phyloP scores from a whole-genome alignment of 2,113 vertebrate genomes.

The Nesospiza acunhae region DNA sequence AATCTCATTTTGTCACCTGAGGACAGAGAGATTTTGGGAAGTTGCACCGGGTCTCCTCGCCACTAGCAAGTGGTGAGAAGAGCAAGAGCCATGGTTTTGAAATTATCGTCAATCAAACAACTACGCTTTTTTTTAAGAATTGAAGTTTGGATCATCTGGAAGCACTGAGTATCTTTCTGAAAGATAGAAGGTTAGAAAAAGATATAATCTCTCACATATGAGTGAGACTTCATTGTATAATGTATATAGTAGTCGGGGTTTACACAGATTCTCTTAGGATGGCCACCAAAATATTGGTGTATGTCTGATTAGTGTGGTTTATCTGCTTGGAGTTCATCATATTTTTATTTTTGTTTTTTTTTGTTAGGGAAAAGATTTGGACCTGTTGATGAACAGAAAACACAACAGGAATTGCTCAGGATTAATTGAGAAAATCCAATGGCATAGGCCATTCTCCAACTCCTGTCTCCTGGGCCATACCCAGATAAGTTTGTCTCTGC shows the following conservation, averaged over 20 bases:
- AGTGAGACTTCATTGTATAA: neutral
- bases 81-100: neutral
- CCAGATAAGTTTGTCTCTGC: neutral
- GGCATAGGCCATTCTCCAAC: neutral
- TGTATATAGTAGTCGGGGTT: neutral
- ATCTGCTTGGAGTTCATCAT: neutral
- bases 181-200: neutral
- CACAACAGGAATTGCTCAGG: neutral
- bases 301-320: neutral
- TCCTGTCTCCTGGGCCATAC: neutral
- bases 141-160: neutral
- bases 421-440: neutral
- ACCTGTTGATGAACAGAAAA: neutral
- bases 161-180: neutral
- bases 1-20: neutral
- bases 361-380: neutral
- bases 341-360: neutral
- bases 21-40: neutral
- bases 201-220: neutral
- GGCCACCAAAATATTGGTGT: neutral
- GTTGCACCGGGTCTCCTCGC: fast-evolving
- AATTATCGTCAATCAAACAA: neutral
- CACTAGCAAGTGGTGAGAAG: neutral
- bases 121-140: fast-evolving
- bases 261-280: neutral